Evolutionary conservation across 2,797 vertebrate genomes (phyloP).

Genomic region (Fratercula arctica): DNA sequence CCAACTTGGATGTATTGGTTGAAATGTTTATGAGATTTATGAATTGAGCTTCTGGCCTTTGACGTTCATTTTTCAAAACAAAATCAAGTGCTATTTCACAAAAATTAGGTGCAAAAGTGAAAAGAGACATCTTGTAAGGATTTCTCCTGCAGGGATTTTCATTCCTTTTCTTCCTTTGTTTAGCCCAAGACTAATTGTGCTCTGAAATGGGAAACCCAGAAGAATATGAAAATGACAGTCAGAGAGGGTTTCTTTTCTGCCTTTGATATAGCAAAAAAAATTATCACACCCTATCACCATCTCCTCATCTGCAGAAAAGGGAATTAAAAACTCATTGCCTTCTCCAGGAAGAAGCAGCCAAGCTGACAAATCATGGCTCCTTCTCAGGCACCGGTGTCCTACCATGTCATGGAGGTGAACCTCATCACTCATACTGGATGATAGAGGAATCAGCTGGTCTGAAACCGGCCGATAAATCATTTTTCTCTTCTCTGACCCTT

Average conservation of each 20-base stretch:
- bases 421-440: background rate
- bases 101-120: background rate
- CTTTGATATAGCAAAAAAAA: background rate
- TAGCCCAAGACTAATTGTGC: background rate
- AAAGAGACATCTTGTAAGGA: background rate
- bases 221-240: background rate
- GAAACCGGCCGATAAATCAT: background rate
- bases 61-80: conserved; percentile 9
- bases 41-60: background rate
- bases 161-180: background rate
- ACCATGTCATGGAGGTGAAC: background rate
- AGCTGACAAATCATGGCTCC: background rate
- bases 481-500: background rate
- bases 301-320: background rate
- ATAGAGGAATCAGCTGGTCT: background rate
- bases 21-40: conserved; percentile 45
- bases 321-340: background rate
- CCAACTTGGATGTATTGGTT: background rate
- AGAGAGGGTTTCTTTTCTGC: background rate
- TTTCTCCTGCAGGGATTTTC: background rate
- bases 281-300: background rate
- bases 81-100: background rate
- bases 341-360: background rate
- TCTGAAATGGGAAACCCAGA: background rate
- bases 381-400: background rate